Evolutionary conservation across 1,140 invertebrate genomes (phyloP).

Genomic region (Halyomorpha halys): DNA sequence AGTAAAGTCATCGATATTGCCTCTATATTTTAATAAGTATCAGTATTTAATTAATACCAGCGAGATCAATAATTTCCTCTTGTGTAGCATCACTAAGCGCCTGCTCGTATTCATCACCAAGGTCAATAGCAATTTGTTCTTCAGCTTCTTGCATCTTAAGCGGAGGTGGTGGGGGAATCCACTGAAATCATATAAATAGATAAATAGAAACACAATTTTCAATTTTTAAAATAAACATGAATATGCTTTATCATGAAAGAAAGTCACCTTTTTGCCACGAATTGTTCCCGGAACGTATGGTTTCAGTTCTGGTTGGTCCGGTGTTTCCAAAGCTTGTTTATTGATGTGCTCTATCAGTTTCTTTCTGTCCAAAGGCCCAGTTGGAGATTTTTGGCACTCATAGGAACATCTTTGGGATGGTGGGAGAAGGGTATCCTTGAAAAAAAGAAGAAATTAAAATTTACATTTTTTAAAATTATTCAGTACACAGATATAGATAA

Average conservation of each 20-base stretch:
- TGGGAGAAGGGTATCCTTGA: constrained; percentile 95
- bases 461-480: not conserved
- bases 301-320: constrained; percentile 91
- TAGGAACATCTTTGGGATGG: constrained; percentile 91
- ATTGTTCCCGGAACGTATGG: constrained; percentile 82
- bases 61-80: constrained; percentile 98
- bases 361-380: constrained; percentile 90
- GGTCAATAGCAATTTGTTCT: constrained; percentile 82
- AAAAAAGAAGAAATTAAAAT: no score
- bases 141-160: constrained; percentile 69
- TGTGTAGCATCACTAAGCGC: constrained; percentile 84
- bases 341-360: constrained; percentile 96
- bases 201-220: no score
- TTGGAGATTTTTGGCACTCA: constrained; percentile 88
- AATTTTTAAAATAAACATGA: no score
- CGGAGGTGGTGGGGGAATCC: constrained; percentile 70
- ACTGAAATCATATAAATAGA: constrained; percentile 43
- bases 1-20: no score
- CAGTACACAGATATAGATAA: not conserved
- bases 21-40: no score
- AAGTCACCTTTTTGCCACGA: constrained; percentile 75
- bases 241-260: not conserved
- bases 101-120: constrained; percentile 91
- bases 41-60: constrained; percentile 61
- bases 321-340: constrained; percentile 92